phyloP scores from a whole-genome alignment of 2,113 vertebrate species.

The Sterna hirundo region DNA sequence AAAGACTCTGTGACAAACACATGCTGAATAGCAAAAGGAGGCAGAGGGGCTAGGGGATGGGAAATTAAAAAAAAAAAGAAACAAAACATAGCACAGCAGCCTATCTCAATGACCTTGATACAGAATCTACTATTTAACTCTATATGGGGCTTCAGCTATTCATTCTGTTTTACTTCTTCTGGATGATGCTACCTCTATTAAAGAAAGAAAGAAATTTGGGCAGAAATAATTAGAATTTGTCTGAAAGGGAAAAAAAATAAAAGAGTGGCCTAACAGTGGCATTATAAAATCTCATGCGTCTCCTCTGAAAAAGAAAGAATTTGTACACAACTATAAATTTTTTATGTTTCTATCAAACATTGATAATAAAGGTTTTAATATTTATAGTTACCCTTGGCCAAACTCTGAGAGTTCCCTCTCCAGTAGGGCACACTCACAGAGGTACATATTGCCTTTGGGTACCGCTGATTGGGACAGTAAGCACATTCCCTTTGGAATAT shows the following conservation, averaged over 20 bases:
- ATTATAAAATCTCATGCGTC: conserved; percentile 42
- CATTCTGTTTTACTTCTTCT: conserved; percentile 8
- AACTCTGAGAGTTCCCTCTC: conserved; percentile 57
- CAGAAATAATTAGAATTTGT: conserved; percentile 60
- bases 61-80: conserved; percentile 27
- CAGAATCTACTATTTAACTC: conserved; percentile 36
- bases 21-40: conserved; percentile 29
- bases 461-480: conserved; percentile 63
- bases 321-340: conserved; percentile 73
- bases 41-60: neutral
- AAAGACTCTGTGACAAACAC: conserved; percentile 21
- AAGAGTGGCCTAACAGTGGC: conserved; percentile 15
- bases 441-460: conserved; percentile 73
- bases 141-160: neutral
- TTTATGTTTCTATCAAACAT: conserved; percentile 77
- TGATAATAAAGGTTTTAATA: conserved; percentile 80
- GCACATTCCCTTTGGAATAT: conserved; percentile 60
- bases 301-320: conserved; percentile 51
- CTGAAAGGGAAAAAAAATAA: neutral
- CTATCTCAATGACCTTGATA: conserved; percentile 59
- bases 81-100: neutral
- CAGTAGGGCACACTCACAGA: conserved; percentile 29
- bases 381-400: conserved; percentile 80
- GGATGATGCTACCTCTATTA: neutral
- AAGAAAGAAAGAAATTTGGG: conserved; percentile 22